A percentile compares a stretch with the other conserved stretches of the same genome.
Evolutionary conservation across 2,797 vertebrate species (phyloP).

Genomic region (Paratrypauchen microcephalus): DNA sequence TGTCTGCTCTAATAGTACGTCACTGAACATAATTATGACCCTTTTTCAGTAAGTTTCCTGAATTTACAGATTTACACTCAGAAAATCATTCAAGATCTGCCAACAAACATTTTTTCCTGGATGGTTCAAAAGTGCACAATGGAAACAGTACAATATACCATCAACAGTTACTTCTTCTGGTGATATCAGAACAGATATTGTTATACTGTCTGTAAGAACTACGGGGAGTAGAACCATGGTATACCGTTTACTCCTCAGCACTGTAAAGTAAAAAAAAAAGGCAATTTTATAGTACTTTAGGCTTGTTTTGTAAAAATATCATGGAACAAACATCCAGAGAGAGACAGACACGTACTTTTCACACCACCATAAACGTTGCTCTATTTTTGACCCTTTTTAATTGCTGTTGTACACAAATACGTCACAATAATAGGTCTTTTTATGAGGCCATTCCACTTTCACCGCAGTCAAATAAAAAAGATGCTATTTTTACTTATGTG

Average conservation of each 20-base stretch:
- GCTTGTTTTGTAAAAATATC: background rate
- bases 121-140: no score
- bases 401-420: constrained; percentile 44
- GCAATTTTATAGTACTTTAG: background rate
- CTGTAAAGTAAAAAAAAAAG: background rate
- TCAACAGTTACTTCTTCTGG: background rate
- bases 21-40: no score
- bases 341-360: background rate
- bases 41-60: no score
- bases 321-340: background rate
- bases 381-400: constrained; percentile 37
- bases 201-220: background rate
- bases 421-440: constrained; percentile 31
- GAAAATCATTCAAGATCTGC: no score
- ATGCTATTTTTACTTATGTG: constrained; percentile 3
- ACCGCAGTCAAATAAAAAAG: background rate
- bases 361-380: background rate
- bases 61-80: no score
- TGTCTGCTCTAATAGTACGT: no score
- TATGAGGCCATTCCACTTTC: constrained; percentile 39
- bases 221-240: background rate
- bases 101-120: no score
- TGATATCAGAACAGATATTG: background rate
- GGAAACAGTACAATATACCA: no score
- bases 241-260: background rate